Conservation (phyloP, 1,140 invertebrate species). For the Brachionus plicatilis region DNA sequence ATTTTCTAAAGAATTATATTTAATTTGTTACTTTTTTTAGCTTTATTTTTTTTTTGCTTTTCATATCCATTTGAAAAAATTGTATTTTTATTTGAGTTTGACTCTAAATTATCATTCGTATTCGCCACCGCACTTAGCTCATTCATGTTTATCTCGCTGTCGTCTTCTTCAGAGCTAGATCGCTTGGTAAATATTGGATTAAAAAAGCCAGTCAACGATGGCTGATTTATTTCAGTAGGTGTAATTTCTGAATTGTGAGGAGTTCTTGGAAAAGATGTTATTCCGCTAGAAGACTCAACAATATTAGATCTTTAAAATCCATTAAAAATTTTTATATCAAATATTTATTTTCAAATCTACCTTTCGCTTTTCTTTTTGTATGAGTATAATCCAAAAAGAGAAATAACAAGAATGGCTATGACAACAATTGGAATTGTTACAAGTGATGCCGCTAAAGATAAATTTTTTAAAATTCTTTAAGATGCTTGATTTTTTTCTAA, state of each 20-base stretch:
- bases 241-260: background rate
- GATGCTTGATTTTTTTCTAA: background rate
- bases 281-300: background rate
- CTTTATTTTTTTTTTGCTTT: background rate
- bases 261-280: background rate
- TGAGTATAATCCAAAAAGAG: background rate
- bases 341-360: background rate
- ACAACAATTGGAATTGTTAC: background rate
- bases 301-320: background rate
- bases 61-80: background rate
- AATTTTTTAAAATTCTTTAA: background rate
- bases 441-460: background rate
- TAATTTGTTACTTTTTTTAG: background rate
- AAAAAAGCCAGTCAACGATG: background rate
- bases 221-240: background rate
- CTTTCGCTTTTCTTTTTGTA: background rate
- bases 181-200: conserved; percentile 27
- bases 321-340: background rate
- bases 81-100: background rate
- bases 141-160: background rate
- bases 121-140: background rate
- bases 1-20: too few relatives aligned
- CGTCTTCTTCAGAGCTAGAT: background rate
- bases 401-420: background rate
- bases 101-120: background rate